Percentiles rank a stretch among this genome's conserved stretches.
phyloP scores from a whole-genome alignment of 2,888 invertebrate species.

The Apodemia duryi region DNA sequence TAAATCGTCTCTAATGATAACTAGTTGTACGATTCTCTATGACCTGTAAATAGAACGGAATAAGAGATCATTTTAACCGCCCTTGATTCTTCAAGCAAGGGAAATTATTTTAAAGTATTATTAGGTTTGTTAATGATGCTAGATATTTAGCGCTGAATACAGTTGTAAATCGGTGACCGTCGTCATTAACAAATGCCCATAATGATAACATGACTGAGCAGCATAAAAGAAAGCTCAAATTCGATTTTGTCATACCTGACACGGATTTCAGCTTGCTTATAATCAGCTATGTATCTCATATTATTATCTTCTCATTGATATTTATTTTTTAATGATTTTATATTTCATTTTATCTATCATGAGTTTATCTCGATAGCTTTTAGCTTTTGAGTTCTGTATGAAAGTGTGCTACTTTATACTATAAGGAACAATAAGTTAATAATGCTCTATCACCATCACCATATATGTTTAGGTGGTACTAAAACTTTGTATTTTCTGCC shows the following conservation, averaged over 20 bases:
- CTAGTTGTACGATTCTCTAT: conserved; percentile 26
- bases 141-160: neutral
- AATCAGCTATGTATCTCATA: neutral
- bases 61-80: conserved; percentile 1
- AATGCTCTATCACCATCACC: neutral
- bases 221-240: neutral
- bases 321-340: conserved; percentile 12
- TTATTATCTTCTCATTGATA: neutral
- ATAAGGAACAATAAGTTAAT: neutral
- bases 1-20: conserved; percentile 56
- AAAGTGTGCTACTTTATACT: too few relatives aligned
- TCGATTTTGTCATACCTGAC: neutral
- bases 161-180: neutral
- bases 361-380: conserved; percentile 7
- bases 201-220: neutral
- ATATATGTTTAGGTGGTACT: neutral
- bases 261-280: conserved; percentile 18
- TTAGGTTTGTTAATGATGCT: neutral
- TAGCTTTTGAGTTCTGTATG: conserved; percentile 7
- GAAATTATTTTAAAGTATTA: neutral
- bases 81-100: neutral
- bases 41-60: conserved; percentile 30
- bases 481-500: too few relatives aligned
- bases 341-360: conserved; percentile 7
- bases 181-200: neutral